Evolutionary conservation across 2,888 invertebrate species (phyloP).

Genomic region (Brachynemurus nebulosus): DNA sequence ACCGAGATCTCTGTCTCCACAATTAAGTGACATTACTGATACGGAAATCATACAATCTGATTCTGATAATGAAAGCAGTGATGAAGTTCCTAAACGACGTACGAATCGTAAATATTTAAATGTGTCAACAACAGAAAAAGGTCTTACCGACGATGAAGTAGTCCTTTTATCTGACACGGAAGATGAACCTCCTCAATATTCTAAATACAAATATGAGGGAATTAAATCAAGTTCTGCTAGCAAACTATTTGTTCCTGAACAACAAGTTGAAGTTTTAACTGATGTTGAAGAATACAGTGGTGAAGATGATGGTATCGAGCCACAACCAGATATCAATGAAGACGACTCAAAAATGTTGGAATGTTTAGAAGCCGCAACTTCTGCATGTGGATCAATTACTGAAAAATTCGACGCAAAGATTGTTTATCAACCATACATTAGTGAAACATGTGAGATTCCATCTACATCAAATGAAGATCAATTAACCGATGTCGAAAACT

Average conservation of each 20-base stretch:
- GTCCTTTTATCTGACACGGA: slow-evolving; percentile 23
- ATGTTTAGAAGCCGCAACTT: slow-evolving; percentile 16
- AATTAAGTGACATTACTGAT: slow-evolving; percentile 24
- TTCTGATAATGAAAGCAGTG: slow-evolving; percentile 23
- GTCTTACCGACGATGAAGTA: slow-evolving; percentile 26
- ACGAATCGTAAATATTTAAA: slow-evolving; percentile 17
- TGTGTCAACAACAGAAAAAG: slow-evolving; percentile 15
- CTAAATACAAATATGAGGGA: no score
- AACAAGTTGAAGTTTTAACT: background rate
- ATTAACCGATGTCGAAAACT: slow-evolving; percentile 10
- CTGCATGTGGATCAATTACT: slow-evolving; percentile 19
- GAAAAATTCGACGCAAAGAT: slow-evolving; percentile 14
- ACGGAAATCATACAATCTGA: slow-evolving; percentile 29
- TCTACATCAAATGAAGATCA: slow-evolving; percentile 1
- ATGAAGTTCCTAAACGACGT: slow-evolving; percentile 17
- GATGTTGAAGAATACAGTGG: slow-evolving; percentile 8
- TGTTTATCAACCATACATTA: slow-evolving; percentile 6
- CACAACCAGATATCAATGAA: background rate
- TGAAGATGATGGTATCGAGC: slow-evolving; percentile 2
- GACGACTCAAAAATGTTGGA: background rate
- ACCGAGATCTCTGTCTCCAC: slow-evolving; percentile 11
- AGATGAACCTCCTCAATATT: slow-evolving; percentile 4
- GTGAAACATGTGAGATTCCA: background rate
- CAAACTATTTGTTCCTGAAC: slow-evolving; percentile 1
- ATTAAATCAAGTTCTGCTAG: no score